Evolutionary conservation across 2,797 vertebrate genomes (phyloP).

Genomic region (Danionella dracula): DNA sequence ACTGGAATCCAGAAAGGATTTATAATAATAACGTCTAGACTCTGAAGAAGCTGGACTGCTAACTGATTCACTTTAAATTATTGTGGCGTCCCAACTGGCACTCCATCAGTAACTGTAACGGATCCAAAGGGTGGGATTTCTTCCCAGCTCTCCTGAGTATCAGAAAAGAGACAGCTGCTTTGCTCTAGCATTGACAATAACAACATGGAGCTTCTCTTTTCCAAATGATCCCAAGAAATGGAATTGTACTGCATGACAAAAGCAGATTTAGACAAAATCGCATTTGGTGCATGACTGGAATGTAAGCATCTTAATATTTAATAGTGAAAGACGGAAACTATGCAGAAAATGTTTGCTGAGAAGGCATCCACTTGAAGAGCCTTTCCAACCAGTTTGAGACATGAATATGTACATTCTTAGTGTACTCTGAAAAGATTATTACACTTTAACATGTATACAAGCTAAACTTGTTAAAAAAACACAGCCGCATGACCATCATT

Average conservation of each 20-base stretch:
- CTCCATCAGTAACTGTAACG: not conserved
- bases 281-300: not conserved
- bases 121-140: not conserved
- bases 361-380: not conserved
- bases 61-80: not conserved
- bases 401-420: too few relatives aligned
- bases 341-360: not conserved
- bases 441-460: too few relatives aligned
- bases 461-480: too few relatives aligned
- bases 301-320: not conserved
- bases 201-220: slow-evolving; percentile 5
- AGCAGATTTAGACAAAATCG: not conserved
- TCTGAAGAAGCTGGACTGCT: not conserved
- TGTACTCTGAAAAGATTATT: too few relatives aligned
- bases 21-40: not conserved
- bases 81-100: not conserved
- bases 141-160: slow-evolving; percentile 2
- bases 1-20: not conserved
- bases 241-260: not conserved
- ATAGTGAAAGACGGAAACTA: not conserved
- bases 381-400: not conserved
- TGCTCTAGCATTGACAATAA: not conserved
- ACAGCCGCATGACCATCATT: too few relatives aligned
- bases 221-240: not conserved
- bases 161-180: slow-evolving; percentile 23